These are phyloP conservation scores for Xiphophorus birchmanni DNA, from an alignment of 2,797 vertebrate genomes.

Conservation along the genomic window DNA sequence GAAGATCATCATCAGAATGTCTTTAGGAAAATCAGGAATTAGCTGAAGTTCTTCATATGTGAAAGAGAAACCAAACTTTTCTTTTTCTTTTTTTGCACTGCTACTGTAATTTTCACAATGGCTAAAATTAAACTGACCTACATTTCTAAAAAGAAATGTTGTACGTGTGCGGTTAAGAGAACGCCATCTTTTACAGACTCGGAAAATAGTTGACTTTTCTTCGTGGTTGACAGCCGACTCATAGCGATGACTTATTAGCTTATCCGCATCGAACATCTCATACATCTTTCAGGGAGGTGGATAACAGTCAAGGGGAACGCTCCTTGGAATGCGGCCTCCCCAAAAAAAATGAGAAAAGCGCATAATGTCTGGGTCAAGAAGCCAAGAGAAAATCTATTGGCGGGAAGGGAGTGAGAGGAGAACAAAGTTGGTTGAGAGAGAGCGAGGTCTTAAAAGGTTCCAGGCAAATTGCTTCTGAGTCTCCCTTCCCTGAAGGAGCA, in stretches of 20 bases:
- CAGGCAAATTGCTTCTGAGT: slow-evolving; percentile 20
- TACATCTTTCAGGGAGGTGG: slow-evolving; percentile 31
- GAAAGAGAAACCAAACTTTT: neutral
- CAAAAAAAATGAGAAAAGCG: slow-evolving; percentile 21
- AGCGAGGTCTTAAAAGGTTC: slow-evolving; percentile 47
- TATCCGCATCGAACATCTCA: slow-evolving; percentile 39
- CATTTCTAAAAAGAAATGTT: neutral
- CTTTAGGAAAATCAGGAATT: neutral
- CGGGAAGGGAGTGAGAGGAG: neutral
- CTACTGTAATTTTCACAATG: neutral
- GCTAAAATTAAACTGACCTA: neutral
- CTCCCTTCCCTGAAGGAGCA: slow-evolving; percentile 29
- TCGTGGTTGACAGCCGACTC: neutral
- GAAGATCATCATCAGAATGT: neutral
- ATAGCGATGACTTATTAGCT: slow-evolving; percentile 15
- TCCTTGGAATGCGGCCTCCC: slow-evolving; percentile 17
- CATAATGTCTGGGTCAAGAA: slow-evolving; percentile 35
- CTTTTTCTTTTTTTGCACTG: neutral
- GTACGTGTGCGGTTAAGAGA: neutral
- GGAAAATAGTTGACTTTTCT: neutral
- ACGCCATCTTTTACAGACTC: slow-evolving; percentile 1
- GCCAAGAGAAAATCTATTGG: slow-evolving; percentile 28
- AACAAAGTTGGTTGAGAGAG: slow-evolving; percentile 25
- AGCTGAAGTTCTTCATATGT: neutral
- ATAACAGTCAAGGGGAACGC: slow-evolving; percentile 39